phyloP scores from a whole-genome alignment of 2,888 invertebrate genomes.

The Mantis religiosa region DNA sequence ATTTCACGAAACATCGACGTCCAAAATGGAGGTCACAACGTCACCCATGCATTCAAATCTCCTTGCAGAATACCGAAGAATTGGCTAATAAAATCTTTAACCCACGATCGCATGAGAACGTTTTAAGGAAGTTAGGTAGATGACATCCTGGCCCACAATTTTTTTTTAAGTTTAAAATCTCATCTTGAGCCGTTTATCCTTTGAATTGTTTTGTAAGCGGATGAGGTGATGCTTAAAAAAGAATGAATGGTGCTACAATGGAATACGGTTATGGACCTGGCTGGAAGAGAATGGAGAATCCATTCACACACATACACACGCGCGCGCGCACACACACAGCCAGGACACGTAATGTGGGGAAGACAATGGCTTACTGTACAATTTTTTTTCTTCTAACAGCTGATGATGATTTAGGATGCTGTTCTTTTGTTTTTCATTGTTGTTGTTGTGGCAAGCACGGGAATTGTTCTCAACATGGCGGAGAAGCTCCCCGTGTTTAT shows the following conservation, averaged over 20 bases:
- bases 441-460: not conserved
- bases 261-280: constrained; percentile 8
- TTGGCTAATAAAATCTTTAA: too few species aligned
- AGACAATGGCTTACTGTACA: constrained; percentile 23
- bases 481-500: not conserved
- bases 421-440: constrained; percentile 13
- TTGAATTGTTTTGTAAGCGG: not conserved
- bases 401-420: constrained; percentile 22
- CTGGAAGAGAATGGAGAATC: constrained; percentile 8
- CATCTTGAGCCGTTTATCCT: not conserved
- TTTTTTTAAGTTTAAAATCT: not conserved
- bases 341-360: constrained; percentile 18
- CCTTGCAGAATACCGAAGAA: too few species aligned
- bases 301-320: constrained; percentile 13
- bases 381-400: constrained; percentile 20
- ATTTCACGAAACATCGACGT: too few species aligned
- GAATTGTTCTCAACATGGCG: not conserved
- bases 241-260: constrained; percentile 12
- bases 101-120: too few species aligned
- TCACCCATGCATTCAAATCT: too few species aligned
- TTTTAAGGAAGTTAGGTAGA: too few species aligned
- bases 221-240: not conserved
- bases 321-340: not conserved
- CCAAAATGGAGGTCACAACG: too few species aligned
- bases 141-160: not conserved